Percentiles rank a stretch among this genome's conserved stretches.
Evolutionary conservation across 2,888 invertebrate genomes (phyloP).

Genomic region (Agriopis marginaria): DNA sequence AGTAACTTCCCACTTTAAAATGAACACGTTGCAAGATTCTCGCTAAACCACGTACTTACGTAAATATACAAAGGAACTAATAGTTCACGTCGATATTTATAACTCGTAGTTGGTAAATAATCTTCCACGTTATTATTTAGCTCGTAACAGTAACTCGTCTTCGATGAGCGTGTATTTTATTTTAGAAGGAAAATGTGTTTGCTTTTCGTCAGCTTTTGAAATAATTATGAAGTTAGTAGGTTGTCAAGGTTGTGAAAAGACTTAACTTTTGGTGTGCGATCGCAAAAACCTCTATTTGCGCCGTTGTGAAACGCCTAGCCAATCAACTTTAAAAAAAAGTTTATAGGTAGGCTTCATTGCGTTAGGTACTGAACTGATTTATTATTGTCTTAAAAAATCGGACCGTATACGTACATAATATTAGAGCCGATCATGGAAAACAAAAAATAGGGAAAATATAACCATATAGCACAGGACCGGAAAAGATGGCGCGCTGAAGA

Average conservation of each 20-base stretch:
- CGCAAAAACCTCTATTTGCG: neutral
- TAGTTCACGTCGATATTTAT: slow-evolving; percentile 28
- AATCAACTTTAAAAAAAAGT: no score
- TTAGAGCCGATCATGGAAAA: no score
- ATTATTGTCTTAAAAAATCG: no score
- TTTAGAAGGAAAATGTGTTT: neutral
- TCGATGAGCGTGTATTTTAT: slow-evolving; percentile 1
- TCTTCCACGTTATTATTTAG: slow-evolving; percentile 17
- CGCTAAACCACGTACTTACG: slow-evolving; percentile 14
- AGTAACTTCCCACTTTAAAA: slow-evolving; percentile 36
- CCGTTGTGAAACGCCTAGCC: no score
- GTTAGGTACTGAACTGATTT: no score
- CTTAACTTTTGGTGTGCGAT: neutral
- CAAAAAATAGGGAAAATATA: no score
- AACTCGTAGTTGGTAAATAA: slow-evolving; percentile 19
- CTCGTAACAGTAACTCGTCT: slow-evolving; percentile 9
- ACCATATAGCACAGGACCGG: no score
- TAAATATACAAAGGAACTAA: slow-evolving; percentile 21
- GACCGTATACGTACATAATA: no score
- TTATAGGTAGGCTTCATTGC: no score
- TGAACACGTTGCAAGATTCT: slow-evolving; percentile 14
- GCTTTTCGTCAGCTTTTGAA: neutral
- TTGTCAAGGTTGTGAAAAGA: neutral
- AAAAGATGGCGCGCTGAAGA: no score
- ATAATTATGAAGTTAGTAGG: neutral